Base-by-base conservation (phyloP, 2,113 vertebrate genomes). In the Actenoides lindsayi region DNA sequence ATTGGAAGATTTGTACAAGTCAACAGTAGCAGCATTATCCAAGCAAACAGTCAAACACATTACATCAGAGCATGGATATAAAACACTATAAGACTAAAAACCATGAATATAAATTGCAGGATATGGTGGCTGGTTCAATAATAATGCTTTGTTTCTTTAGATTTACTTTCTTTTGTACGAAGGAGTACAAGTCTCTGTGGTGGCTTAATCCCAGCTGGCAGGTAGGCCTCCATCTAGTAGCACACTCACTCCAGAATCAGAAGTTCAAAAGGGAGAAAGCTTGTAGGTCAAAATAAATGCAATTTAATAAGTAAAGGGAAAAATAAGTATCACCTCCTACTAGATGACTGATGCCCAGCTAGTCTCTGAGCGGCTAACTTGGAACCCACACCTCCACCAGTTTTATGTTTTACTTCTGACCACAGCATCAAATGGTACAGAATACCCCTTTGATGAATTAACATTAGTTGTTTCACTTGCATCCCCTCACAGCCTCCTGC, bases 1-100 rank as follows among this genome's bases (percentile, higher is more conserved):
- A 75, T 30, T 39, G 59, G 50, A 82, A 90, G 57, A 93, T 94
- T 95, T 97, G 56, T 83, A 77, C 44, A 92, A 88, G 59, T 81
- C 31, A 95, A 39, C 25, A 78, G 51, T 8, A 48, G 13, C 9
- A 91, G 31, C 23, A 39, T 44, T 91, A 35, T 71, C 27, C 33
- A 83, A 56, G 27, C n/a, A 92, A 56, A 57, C 11, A 69, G 11
- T 63, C 27, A 87, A 94, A 71, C 2, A 1, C 8, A 41, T 71
- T 93, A 53, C 42, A 65, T 71, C n/a, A 82, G 31, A 91, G 60
- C 13, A 56, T n/a, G 65, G 10, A 76, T 11, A 48, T 50, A 94
- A 83, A 41, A 27, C 39, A 82, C 17, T 11, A 31, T 54, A 41
- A 80, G 42, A 21, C 23, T 79, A 46, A 78, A 91, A 77, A 44